phyloP scores from a whole-genome alignment of 2,113 vertebrate genomes.

The Pantherophis guttatus region DNA sequence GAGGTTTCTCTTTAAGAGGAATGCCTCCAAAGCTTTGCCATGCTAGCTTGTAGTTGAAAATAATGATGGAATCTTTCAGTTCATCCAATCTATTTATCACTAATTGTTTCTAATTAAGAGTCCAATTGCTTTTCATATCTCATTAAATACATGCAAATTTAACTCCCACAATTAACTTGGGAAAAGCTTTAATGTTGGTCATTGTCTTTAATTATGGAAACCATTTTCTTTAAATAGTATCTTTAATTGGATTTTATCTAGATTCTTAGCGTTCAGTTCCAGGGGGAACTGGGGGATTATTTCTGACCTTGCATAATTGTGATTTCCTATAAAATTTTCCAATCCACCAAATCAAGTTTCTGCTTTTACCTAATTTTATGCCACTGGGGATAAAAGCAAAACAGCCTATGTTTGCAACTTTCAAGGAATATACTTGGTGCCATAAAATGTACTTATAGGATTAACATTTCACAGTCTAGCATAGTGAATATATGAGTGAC shows the following conservation, averaged over 20 bases:
- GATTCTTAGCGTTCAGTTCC: background rate
- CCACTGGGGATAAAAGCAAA: background rate
- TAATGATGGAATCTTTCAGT: background rate
- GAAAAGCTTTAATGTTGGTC: background rate
- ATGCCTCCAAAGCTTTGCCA: background rate
- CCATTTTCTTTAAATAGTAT: background rate
- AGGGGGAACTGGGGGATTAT: background rate
- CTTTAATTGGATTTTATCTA: background rate
- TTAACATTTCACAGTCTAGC: background rate
- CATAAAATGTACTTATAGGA: background rate
- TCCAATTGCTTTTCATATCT: background rate
- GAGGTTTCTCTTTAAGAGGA: background rate
- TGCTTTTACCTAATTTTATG: background rate
- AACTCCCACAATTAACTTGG: background rate
- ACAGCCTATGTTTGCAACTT: background rate
- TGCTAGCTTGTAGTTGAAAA: background rate
- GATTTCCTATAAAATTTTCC: background rate
- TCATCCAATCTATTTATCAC: background rate
- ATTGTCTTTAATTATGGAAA: background rate
- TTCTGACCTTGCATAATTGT: background rate
- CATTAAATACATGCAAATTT: background rate
- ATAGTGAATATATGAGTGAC: background rate
- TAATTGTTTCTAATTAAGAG: background rate
- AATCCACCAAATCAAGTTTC: background rate
- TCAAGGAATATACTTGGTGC: background rate